These are phyloP conservation scores for Microtus montanus DNA, from an alignment of 2,113 vertebrate species.

Conservation along the genomic window DNA sequence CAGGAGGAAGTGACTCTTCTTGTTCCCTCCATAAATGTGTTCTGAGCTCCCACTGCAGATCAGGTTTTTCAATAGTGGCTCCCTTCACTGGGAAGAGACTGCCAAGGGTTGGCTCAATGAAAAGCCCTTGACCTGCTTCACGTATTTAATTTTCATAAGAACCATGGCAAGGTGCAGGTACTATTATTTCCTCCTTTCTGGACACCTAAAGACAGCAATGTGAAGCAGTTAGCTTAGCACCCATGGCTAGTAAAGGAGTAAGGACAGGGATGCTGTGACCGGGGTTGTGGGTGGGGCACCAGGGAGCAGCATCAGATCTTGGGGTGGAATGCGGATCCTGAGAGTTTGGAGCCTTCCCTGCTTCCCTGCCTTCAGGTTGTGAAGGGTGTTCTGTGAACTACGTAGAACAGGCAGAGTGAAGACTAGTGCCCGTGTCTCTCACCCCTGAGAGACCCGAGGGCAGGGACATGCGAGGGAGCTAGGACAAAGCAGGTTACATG, in stretches of 20 bases:
- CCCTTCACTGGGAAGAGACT: not conserved
- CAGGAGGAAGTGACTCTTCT: not conserved
- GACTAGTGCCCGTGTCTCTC: too few species aligned
- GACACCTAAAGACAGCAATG: too few species aligned
- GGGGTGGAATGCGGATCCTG: not conserved
- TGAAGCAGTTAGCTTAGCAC: not conserved
- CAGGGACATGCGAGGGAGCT: not conserved
- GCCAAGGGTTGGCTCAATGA: not conserved
- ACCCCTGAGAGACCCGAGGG: too few species aligned
- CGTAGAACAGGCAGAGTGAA: not conserved
- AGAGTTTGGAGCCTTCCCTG: not conserved
- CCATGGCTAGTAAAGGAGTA: rapidly evolving
- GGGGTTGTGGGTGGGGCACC: rapidly evolving
- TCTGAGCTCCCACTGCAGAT: not conserved
- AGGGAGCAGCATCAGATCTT: not conserved
- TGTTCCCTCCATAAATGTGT: not conserved
- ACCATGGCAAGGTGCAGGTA: not conserved
- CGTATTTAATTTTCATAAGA: not conserved
- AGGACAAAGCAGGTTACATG: not conserved
- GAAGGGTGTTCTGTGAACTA: not conserved
- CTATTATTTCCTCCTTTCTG: rapidly evolving
- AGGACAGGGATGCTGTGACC: not conserved
- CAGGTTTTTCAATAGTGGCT: not conserved
- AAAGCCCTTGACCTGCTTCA: rapidly evolving
- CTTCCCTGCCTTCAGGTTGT: not conserved